Evolutionary conservation across 2,113 vertebrate species (phyloP).

Genomic region (Anser brachyrhynchus): DNA sequence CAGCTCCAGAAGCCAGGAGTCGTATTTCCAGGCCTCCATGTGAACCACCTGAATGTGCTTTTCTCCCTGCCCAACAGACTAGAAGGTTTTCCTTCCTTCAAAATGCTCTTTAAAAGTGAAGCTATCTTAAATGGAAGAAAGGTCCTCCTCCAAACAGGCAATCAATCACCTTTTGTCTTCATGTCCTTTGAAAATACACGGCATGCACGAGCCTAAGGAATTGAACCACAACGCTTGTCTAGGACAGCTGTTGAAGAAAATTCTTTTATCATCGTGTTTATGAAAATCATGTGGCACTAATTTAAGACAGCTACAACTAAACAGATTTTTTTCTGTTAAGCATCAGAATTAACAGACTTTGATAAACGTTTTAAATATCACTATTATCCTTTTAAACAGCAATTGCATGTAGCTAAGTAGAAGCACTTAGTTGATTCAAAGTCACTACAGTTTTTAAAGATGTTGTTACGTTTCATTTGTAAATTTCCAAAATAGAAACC

Average conservation of each 20-base stretch:
- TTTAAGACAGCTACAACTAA: not conserved
- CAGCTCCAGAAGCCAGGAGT: not conserved
- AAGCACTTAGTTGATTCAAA: not conserved
- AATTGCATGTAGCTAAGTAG: slow-evolving; percentile 20
- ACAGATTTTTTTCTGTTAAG: not conserved
- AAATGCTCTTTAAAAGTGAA: not conserved
- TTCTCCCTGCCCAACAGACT: not conserved
- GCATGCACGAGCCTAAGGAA: not conserved
- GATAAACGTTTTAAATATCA: not conserved
- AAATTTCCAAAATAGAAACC: not conserved
- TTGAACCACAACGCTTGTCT: not conserved
- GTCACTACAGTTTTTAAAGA: not conserved
- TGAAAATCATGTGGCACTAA: not conserved
- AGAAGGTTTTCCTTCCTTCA: not conserved
- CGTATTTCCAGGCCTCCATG: not conserved
- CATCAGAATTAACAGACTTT: not conserved
- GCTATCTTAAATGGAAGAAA: not conserved
- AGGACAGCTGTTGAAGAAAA: not conserved
- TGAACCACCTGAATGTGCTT: not conserved
- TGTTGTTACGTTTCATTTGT: not conserved
- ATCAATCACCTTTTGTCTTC: not conserved
- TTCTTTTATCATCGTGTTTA: not conserved
- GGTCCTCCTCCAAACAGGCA: not conserved
- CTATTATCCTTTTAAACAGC: slow-evolving; percentile 22
- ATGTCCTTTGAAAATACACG: accelerated